Conservation (phyloP, 2,888 invertebrate genomes). For the Drosophila mimica region DNA sequence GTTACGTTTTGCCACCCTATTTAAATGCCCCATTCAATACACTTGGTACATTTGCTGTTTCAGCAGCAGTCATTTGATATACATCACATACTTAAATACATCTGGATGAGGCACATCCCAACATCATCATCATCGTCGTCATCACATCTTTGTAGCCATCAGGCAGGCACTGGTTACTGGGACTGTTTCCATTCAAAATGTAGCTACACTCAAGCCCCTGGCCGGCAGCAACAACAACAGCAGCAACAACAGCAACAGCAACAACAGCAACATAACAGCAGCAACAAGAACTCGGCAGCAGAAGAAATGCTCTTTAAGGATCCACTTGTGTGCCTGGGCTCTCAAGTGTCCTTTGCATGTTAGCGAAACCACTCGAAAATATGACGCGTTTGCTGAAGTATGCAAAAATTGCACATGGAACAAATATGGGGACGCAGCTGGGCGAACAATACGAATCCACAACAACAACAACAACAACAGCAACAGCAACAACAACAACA, state of each 20-base stretch:
- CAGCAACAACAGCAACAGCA: conserved; percentile 13
- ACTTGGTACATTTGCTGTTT: conserved; percentile 58
- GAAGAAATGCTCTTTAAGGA: conserved; percentile 83
- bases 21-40: conserved; percentile 14
- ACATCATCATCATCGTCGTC: conserved; percentile 26
- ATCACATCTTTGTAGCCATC: conserved; percentile 37
- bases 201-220: conserved; percentile 73
- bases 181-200: conserved; percentile 70
- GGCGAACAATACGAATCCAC: conserved; percentile 25
- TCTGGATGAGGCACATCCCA: conserved; percentile 24
- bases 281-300: conserved; percentile 28
- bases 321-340: conserved; percentile 81
- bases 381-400: conserved; percentile 84
- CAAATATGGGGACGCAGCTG: conserved; percentile 64
- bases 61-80: conserved; percentile 52
- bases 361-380: conserved; percentile 84
- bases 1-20: conserved; percentile 19
- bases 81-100: conserved; percentile 12
- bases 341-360: conserved; percentile 83
- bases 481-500: too few species aligned
- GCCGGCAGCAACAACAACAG: conserved; percentile 43
- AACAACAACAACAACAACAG: conserved; percentile 25
- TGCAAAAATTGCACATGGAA: conserved; percentile 83
- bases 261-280: conserved; percentile 31
- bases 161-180: conserved; percentile 23